A percentile compares a stretch with the other conserved stretches of the same genome.
phyloP scores from a whole-genome alignment of 2,113 vertebrate genomes.

The Nothobranchius furzeri region DNA sequence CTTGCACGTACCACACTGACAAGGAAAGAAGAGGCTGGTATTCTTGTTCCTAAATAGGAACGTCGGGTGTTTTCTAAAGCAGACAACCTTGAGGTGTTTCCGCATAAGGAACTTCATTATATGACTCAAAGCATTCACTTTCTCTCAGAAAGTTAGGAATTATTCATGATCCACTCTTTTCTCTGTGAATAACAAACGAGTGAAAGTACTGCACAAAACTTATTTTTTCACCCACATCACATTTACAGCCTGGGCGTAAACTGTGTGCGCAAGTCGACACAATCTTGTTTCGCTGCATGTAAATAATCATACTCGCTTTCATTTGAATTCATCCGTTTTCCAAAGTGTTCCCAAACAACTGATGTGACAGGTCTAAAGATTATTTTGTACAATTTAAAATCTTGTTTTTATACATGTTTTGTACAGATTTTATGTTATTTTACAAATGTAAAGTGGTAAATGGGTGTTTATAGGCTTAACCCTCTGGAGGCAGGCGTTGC shows the following conservation, averaged over 20 bases:
- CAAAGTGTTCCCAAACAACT: not conserved
- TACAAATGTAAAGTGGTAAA: too few species aligned
- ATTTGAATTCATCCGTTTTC: not conserved
- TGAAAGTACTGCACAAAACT: slow-evolving; percentile 18
- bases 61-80: slow-evolving; percentile 52
- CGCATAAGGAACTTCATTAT: slow-evolving; percentile 33
- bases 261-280: not conserved
- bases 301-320: not conserved
- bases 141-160: slow-evolving; percentile 24
- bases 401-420: not conserved
- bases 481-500: too few species aligned
- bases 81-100: slow-evolving; percentile 67
- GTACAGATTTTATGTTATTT: too few species aligned
- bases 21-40: slow-evolving; percentile 7
- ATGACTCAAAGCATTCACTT: slow-evolving; percentile 31
- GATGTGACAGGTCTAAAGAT: not conserved
- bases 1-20: slow-evolving; percentile 28
- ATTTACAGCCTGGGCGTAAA: not conserved
- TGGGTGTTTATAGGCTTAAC: too few species aligned
- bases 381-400: not conserved
- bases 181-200: slow-evolving; percentile 27
- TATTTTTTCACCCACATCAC: not conserved
- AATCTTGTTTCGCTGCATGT: not conserved
- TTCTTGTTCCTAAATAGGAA: slow-evolving; percentile 47
- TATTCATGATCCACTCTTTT: slow-evolving; percentile 33